Conservation (phyloP, 2,888 invertebrate genomes). For the Conops quadrifasciatus region DNA sequence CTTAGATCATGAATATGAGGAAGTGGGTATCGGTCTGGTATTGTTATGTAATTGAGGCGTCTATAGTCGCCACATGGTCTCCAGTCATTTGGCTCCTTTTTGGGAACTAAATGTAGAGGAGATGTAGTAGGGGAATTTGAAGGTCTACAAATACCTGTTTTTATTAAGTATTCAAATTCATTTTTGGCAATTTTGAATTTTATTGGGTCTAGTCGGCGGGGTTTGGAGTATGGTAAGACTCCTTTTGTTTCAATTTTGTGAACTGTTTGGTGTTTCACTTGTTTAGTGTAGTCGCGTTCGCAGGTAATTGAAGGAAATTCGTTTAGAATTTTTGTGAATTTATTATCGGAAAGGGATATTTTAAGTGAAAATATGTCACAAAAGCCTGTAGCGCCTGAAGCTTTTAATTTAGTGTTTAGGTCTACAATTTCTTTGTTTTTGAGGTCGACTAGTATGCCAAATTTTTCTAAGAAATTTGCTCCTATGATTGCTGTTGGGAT, state of each 20-base stretch:
- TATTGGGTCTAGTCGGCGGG: background rate
- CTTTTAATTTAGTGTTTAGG: background rate
- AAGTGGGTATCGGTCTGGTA: slow-evolving; percentile 8
- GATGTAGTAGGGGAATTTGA: slow-evolving; percentile 18
- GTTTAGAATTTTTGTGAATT: slow-evolving; percentile 16
- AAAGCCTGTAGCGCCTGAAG: background rate
- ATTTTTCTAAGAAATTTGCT: slow-evolving; percentile 11
- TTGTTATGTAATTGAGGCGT: slow-evolving; percentile 15
- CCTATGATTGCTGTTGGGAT: background rate
- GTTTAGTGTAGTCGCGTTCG: slow-evolving; percentile 16
- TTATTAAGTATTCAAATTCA: slow-evolving; percentile 21
- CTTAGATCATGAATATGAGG: slow-evolving; percentile 26
- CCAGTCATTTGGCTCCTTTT: slow-evolving; percentile 30
- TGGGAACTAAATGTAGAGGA: slow-evolving; percentile 17
- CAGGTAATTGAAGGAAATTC: slow-evolving; percentile 3
- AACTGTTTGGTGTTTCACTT: slow-evolving; percentile 27
- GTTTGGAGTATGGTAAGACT: slow-evolving; percentile 23
- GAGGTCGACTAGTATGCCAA: background rate
- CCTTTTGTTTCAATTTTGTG: slow-evolving; percentile 26
- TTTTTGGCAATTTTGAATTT: slow-evolving; percentile 10
- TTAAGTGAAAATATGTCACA: slow-evolving; percentile 2
- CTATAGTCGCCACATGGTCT: slow-evolving; percentile 13
- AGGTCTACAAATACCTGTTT: slow-evolving; percentile 9
- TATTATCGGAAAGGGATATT: background rate
- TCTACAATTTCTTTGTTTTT: background rate